Conservation (phyloP, 2,888 invertebrate species). For the Ceramica pisi region DNA sequence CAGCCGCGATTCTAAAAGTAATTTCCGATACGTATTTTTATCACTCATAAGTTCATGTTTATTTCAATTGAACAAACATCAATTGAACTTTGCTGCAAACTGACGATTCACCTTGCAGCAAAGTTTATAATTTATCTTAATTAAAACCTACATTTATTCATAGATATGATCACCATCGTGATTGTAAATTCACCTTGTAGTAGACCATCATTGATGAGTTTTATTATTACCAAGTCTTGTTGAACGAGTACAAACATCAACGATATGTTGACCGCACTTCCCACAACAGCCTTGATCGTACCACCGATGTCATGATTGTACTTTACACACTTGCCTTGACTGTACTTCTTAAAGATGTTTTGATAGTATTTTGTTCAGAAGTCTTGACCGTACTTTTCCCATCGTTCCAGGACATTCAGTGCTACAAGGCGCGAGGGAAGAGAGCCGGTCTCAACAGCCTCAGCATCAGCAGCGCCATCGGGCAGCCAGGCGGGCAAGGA, state of each 20-base stretch:
- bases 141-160: too few relatives aligned
- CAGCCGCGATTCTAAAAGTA: slow-evolving; percentile 22
- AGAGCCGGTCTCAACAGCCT: slow-evolving; percentile 43
- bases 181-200: neutral
- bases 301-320: too few relatives aligned
- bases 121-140: too few relatives aligned
- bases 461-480: slow-evolving; percentile 18
- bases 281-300: too few relatives aligned
- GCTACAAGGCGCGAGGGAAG: slow-evolving; percentile 70
- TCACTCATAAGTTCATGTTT: slow-evolving; percentile 6
- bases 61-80: slow-evolving; percentile 12
- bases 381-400: neutral
- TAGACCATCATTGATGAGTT: slow-evolving; percentile 5
- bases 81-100: too few relatives aligned
- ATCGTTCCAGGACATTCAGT: slow-evolving; percentile 79
- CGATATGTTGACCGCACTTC: neutral
- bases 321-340: neutral
- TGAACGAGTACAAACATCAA: neutral
- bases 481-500: slow-evolving; percentile 28
- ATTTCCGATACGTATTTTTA: neutral
- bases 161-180: neutral
- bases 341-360: neutral
- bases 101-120: too few relatives aligned
- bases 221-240: slow-evolving; percentile 8
- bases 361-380: neutral